phyloP scores from a whole-genome alignment of 2,797 vertebrate genomes.

The Dermochelys coriacea region DNA sequence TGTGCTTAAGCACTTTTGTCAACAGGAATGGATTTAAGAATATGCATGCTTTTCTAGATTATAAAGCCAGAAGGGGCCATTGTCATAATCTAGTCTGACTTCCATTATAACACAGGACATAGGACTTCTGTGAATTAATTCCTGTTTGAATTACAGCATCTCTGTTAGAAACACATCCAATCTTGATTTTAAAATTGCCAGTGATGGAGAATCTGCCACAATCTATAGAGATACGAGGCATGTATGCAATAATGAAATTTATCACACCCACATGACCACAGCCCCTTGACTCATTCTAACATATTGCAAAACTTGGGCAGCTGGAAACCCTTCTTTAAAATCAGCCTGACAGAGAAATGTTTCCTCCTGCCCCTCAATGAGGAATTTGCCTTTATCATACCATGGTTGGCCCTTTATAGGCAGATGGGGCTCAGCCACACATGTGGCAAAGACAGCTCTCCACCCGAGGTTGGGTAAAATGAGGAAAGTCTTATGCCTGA shows the following conservation, averaged over 20 bases:
- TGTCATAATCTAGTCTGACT: not conserved
- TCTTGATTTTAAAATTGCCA: not conserved
- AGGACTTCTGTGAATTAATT: too few species aligned
- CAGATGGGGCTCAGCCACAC: not conserved
- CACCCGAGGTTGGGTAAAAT: not conserved
- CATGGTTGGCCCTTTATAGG: not conserved
- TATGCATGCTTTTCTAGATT: too few species aligned
- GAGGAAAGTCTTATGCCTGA: not conserved
- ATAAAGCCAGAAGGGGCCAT: too few species aligned
- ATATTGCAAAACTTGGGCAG: fast-evolving
- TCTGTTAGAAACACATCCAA: too few species aligned
- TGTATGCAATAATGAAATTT: not conserved
- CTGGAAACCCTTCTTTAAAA: not conserved
- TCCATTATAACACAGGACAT: too few species aligned
- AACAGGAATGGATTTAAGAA: too few species aligned
- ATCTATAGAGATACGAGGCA: not conserved
- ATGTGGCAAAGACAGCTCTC: not conserved
- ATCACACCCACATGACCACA: not conserved
- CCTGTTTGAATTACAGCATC: too few species aligned
- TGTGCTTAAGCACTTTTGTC: not conserved
- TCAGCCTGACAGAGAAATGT: not conserved
- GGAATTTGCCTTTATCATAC: not conserved
- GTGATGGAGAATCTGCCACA: not conserved
- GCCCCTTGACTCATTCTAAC: not conserved
- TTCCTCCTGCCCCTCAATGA: fast-evolving